Base-by-base conservation (phyloP, 2,113 vertebrate genomes). In the Vombatus ursinus region DNA sequence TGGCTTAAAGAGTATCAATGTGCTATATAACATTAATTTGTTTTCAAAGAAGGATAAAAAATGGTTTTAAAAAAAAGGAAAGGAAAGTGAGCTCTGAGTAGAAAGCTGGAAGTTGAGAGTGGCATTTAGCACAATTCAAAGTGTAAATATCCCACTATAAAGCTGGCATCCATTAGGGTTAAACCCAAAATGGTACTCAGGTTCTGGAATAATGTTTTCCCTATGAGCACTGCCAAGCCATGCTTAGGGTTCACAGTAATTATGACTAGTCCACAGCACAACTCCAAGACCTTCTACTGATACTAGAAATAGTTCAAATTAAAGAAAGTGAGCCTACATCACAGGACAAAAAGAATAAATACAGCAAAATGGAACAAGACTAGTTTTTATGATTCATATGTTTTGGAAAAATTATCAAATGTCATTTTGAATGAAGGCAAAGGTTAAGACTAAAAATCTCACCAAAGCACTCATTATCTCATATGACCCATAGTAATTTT, bases 111-210 rank as follows among this genome's bases (percentile, higher is more conserved):
- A 50, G 0, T 77, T 94, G 49, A 47, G 48, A 90, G 25, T 44
- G 25, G 52, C 49, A 92, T 92, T 93, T 57, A 91, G 37, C 92
- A 48, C 50, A 90, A 96, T 68, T 91, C 54, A 51, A 93, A 52
- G 51, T 48, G 23, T 16, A 44, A 53, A 10, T 52, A 50, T 24
- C 26, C 11, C 50, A 77, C 68, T 77, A n/a, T n/a, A n/a, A 77
- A 77, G 68, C 37, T 77, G 68, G 16, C 5, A n/a, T n/a, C 61
- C 12, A n/a, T 77, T 77, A n/a, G 37, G 37, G 16, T n/a, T 77
- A 77, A 77, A n/a, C 37, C 61, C 68, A n/a, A n/a, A 54, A 77
- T n/a, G 8, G 31, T 77, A 37, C 68, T 19, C 4, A 51, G 48
- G 91, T 26, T 49, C 57, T 92, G 24, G 90, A 54, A 44, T 53